Conservation (phyloP, 2,888 invertebrate species). For the Pseudococcus longispinus region DNA sequence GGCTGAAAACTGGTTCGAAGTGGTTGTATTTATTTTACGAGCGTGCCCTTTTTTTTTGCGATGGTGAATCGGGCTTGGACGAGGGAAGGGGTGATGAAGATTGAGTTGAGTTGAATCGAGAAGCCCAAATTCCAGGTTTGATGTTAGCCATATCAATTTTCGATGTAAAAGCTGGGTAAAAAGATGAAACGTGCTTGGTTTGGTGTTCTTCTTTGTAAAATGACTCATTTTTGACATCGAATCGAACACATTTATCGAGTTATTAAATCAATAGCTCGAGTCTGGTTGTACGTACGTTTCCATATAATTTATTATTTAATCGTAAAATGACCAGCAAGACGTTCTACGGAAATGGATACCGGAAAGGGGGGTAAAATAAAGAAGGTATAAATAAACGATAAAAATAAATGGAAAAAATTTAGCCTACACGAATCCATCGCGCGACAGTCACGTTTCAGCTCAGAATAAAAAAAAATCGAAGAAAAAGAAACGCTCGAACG, state of each 20-base stretch:
- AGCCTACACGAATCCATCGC: background rate
- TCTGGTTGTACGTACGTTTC: background rate
- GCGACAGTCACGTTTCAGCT: background rate
- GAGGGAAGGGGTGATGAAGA: no score
- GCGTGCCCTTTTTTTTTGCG: background rate
- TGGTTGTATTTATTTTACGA: slow-evolving; percentile 19
- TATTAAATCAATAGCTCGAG: background rate
- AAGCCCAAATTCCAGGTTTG: no score
- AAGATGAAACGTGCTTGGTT: background rate
- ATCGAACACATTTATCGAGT: background rate
- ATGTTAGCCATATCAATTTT: no score
- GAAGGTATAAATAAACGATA: background rate
- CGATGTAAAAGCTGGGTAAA: no score
- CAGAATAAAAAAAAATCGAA: background rate
- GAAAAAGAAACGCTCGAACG: background rate
- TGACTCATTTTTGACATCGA: background rate
- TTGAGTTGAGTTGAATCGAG: no score
- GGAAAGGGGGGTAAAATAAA: background rate
- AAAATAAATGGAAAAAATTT: background rate
- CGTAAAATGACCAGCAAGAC: background rate
- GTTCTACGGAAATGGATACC: background rate
- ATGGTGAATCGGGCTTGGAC: no score
- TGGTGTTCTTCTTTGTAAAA: background rate
- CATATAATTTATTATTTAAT: background rate
- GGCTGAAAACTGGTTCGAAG: slow-evolving; percentile 5